Conservation (phyloP, 1,140 invertebrate species). For the Drosophila sp. region DNA sequence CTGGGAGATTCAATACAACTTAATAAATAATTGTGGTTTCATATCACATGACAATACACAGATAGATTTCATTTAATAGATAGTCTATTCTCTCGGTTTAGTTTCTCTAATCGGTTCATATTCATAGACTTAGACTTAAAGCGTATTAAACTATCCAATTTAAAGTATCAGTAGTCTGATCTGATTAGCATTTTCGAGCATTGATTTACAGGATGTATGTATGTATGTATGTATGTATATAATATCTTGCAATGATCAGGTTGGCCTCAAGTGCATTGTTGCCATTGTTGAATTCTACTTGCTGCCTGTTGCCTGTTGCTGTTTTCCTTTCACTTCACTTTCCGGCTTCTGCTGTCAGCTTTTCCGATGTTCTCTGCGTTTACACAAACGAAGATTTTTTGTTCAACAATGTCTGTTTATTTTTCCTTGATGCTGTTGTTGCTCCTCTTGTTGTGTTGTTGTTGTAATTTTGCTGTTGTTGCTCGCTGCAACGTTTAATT, state of each 20-base stretch:
- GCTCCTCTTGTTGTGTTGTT: constrained; percentile 22
- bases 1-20: no score
- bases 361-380: constrained; percentile 23
- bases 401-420: constrained; percentile 77
- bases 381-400: constrained; percentile 45
- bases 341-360: constrained; percentile 58
- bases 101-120: background rate
- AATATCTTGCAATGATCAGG: constrained; percentile 75
- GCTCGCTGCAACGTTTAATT: constrained; percentile 67
- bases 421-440: constrained; percentile 60
- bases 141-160: no score
- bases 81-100: background rate
- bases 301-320: constrained; percentile 43
- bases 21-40: no score
- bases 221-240: constrained; percentile 39
- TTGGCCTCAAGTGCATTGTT: constrained; percentile 73
- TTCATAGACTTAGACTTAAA: background rate
- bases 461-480: constrained; percentile 34
- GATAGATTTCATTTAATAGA: background rate
- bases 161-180: background rate
- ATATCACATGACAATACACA: background rate
- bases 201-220: background rate
- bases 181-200: background rate
- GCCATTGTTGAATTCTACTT: constrained; percentile 61
- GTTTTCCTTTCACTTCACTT: constrained; percentile 80